Evolutionary conservation across 2,113 vertebrate species (phyloP).

Genomic region (Anseranas semipalmata): DNA sequence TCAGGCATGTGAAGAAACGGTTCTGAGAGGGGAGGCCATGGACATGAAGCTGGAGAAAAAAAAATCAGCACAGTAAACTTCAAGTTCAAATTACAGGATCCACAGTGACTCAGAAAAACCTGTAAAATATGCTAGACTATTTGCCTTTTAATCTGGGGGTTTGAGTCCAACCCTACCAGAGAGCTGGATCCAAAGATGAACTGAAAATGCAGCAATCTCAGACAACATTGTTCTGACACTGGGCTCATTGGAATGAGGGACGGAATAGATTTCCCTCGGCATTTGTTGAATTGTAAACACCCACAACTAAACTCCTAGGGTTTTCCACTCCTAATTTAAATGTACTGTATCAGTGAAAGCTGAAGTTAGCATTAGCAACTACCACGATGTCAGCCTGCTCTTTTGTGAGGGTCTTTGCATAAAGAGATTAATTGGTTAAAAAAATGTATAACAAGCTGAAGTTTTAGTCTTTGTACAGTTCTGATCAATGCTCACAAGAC

Average conservation of each 20-base stretch:
- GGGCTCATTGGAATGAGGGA: not conserved
- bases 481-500: not conserved
- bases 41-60: not conserved
- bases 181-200: not conserved
- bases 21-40: not conserved
- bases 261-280: not conserved
- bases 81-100: not conserved
- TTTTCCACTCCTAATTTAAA: not conserved
- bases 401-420: not conserved
- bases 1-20: conserved; percentile 39
- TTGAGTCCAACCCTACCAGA: not conserved
- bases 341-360: not conserved
- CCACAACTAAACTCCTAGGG: not conserved
- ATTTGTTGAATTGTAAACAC: not conserved
- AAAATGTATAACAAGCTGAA: not conserved
- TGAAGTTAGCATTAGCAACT: not conserved
- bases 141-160: not conserved
- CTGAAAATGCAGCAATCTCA: not conserved
- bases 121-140: not conserved
- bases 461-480: not conserved
- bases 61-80: not conserved
- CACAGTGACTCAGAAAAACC: not conserved
- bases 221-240: not conserved
- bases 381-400: not conserved
- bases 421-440: not conserved